A percentile compares a stretch with the other conserved stretches of the same genome.
Conservation (phyloP, 1,140 invertebrate genomes). For the Battus philenor region DNA sequence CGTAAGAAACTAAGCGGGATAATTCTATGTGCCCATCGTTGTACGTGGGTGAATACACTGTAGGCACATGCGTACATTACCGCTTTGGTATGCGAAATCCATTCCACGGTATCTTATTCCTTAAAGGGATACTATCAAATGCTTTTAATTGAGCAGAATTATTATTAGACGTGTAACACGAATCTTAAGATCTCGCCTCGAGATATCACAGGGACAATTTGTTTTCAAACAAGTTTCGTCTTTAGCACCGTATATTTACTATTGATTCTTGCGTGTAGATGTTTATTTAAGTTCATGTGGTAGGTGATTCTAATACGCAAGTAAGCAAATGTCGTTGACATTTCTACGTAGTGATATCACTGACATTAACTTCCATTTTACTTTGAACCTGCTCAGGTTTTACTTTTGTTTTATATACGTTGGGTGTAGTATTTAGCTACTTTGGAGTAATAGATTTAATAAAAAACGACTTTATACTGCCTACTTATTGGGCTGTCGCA, state of each 20-base stretch:
- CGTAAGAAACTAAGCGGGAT: too few species aligned
- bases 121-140: slow-evolving; percentile 1
- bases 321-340: slow-evolving; percentile 7
- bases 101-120: slow-evolving; percentile 3
- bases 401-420: too few species aligned
- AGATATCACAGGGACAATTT: neutral
- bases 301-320: slow-evolving; percentile 5
- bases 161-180: slow-evolving; percentile 15
- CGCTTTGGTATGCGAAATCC: slow-evolving; percentile 3
- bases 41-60: neutral
- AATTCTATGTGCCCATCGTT: too few species aligned
- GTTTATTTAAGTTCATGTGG: neutral
- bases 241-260: neutral
- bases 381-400: slow-evolving; percentile 10
- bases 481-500: too few species aligned
- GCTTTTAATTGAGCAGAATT: slow-evolving; percentile 20
- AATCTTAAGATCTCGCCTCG: slow-evolving; percentile 5
- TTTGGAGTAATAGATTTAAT: too few species aligned
- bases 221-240: neutral
- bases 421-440: too few species aligned
- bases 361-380: neutral
- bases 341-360: neutral
- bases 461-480: too few species aligned
- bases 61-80: neutral
- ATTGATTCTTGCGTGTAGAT: neutral